Conservation (phyloP, 2,113 vertebrate genomes). For the Leptocoma aspasia region DNA sequence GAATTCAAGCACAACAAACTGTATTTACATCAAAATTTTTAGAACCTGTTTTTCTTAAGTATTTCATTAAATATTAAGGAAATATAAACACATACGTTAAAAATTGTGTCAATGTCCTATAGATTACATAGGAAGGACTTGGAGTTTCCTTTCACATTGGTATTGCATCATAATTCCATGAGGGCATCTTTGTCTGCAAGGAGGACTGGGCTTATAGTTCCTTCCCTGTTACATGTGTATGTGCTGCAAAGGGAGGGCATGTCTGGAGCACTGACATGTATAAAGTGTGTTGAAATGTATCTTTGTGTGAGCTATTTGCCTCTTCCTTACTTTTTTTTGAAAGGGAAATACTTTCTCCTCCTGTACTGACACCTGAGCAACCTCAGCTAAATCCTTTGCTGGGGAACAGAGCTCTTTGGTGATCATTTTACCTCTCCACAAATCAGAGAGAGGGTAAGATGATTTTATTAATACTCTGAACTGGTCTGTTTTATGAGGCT, state of each 20-base stretch:
- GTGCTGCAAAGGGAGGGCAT: not conserved
- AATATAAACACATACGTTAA: not conserved
- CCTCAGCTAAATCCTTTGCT: not conserved
- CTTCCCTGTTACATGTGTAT: not conserved
- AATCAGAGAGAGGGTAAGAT: not conserved
- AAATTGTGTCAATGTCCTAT: not conserved
- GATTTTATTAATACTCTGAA: not conserved
- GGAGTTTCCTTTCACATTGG: conserved; percentile 21
- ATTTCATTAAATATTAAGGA: conserved; percentile 34
- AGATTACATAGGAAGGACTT: not conserved
- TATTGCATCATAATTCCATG: not conserved
- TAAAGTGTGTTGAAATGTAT: not conserved
- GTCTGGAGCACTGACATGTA: not conserved
- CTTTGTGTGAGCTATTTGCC: not conserved
- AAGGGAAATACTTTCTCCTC: not conserved
- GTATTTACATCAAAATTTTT: conserved; percentile 56
- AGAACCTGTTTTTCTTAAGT: conserved; percentile 40
- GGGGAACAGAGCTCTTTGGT: not conserved
- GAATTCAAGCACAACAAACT: conserved; percentile 39
- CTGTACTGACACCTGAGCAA: not conserved
- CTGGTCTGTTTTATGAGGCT: not conserved
- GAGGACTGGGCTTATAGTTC: not conserved
- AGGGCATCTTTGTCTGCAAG: not conserved
- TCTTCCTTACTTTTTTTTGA: not conserved
- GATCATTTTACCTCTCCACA: not conserved